Conservation (phyloP, 1,140 invertebrate genomes). For the Choristoneura fumiferana region DNA sequence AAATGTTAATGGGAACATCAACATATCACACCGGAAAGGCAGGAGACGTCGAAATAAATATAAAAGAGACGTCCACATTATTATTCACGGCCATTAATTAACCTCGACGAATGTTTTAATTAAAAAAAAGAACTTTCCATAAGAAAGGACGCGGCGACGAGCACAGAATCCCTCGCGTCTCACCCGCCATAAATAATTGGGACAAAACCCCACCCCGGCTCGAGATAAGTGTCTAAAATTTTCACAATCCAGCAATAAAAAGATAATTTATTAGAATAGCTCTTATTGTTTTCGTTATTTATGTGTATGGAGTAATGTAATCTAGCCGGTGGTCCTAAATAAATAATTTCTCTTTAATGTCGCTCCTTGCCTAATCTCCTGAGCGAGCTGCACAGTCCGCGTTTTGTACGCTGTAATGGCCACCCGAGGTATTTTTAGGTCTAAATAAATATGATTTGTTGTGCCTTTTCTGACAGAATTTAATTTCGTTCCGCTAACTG, state of each 20-base stretch:
- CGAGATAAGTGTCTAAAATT: conserved; percentile 78
- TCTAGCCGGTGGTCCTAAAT: conserved; percentile 74
- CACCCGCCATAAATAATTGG: conserved; percentile 74
- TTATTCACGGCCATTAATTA: conserved; percentile 68
- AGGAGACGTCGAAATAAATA: conserved; percentile 6
- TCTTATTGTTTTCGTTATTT: conserved; percentile 79
- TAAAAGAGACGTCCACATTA: conserved; percentile 39
- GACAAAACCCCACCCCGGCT: conserved; percentile 58
- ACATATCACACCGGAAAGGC: conserved; percentile 4
- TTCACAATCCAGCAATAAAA: conserved; percentile 78
- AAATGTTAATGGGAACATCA: not conserved
- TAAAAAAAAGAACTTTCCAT: conserved; percentile 67
- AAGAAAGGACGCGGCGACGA: conserved; percentile 68
- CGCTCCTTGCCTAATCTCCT: conserved; percentile 76
- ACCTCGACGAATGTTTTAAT: conserved; percentile 72
- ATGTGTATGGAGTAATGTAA: conserved; percentile 78
- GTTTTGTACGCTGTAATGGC: conserved; percentile 65
- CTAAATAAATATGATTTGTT: conserved; percentile 78
- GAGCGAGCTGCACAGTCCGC: conserved; percentile 57
- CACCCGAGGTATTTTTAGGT: conserved; percentile 75
- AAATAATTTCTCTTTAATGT: conserved; percentile 78
- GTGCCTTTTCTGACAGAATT: conserved; percentile 69
- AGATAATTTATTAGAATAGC: conserved; percentile 78
- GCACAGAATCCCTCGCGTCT: conserved; percentile 69
- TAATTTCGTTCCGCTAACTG: conserved; percentile 59